Conservation (phyloP, 2,888 invertebrate genomes). For the Pyrrhosoma nymphula region DNA sequence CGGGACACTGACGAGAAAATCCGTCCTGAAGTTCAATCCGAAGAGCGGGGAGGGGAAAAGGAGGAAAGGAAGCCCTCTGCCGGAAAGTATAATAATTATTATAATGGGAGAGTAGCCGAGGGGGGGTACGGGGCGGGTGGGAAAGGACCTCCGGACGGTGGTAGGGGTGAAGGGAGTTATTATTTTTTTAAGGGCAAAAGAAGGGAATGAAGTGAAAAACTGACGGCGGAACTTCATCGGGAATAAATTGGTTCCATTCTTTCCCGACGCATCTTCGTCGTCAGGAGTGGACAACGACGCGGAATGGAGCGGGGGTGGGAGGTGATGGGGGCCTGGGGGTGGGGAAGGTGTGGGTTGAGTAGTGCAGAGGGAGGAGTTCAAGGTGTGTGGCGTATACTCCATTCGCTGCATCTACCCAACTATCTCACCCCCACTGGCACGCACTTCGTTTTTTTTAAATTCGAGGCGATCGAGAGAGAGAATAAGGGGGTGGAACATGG, state of each 20-base stretch:
- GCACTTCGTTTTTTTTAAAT: conserved; percentile 35
- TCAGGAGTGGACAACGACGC: neutral
- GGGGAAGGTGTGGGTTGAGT: neutral
- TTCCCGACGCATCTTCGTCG: neutral
- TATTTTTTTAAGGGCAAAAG: neutral
- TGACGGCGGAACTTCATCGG: neutral
- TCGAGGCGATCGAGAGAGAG: neutral
- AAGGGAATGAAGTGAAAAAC: neutral
- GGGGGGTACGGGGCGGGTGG: neutral
- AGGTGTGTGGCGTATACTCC: too few species aligned
- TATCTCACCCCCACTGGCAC: conserved; percentile 67
- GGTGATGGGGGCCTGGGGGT: conserved; percentile 70
- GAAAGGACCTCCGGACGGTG: neutral
- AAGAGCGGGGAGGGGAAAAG: neutral
- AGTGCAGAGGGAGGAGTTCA: conserved; percentile 46
- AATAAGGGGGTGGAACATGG: neutral
- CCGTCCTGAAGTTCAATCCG: neutral
- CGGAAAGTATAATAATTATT: neutral
- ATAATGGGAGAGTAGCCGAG: too few species aligned
- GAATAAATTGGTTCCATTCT: conserved; percentile 38
- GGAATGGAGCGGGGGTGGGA: conserved; percentile 66
- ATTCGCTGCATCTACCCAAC: conserved; percentile 68
- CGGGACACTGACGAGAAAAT: neutral
- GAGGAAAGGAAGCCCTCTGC: neutral
- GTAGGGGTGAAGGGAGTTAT: too few species aligned